Base-by-base conservation (phyloP, 1,140 invertebrate genomes). In the Pogonognathellus flavescens region DNA sequence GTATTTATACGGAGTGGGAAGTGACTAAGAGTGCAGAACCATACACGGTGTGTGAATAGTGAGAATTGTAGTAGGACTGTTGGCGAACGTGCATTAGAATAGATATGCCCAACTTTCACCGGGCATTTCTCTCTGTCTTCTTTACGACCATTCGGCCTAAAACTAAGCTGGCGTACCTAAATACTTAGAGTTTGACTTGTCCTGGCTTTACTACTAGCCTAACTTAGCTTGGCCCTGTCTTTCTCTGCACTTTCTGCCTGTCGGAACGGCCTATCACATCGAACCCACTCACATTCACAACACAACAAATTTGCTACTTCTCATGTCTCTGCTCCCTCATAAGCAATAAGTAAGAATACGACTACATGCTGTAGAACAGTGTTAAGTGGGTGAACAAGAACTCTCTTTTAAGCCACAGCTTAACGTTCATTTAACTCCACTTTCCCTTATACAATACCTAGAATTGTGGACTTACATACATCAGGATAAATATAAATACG, bases 81-180 rank as follows among this genome's bases (percentile, higher is more conserved):
- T 18, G 22, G 2, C 0, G n/a, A 18, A 20, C 2, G n/a, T n/a
- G 7, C 18, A 22, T 66, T 3, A 22, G 31, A 31, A 72, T n/a
- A 76, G 66, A 49, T 31, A 72, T 13, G 41, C n/a, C 10, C 25
- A n/a, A 76, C 70, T 76, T 76, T 76, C 70, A 76, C 70, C 70
- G 70, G 70, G 70, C 70, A 76, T 50, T 76, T 76, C 70, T 76
- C 70, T 76, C 22, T 70, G 31, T 76, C 70, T 76, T 49, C 13
- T 7, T 14, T 25, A 20, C 53, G 11, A 55, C 11, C 11, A 14
- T 55, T 60, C 18, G n/a, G 4, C 18, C 5, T 60, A 66, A 31
- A 25, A 55, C 53, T 55, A 55, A 55, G 53, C 16, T 55, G 16
- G 2, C 6, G 53, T 11, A 55, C 53, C 53, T 31, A 25, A 3